Base-by-base conservation (phyloP, 2,797 vertebrate species). In the Cynopterus sphinx region DNA sequence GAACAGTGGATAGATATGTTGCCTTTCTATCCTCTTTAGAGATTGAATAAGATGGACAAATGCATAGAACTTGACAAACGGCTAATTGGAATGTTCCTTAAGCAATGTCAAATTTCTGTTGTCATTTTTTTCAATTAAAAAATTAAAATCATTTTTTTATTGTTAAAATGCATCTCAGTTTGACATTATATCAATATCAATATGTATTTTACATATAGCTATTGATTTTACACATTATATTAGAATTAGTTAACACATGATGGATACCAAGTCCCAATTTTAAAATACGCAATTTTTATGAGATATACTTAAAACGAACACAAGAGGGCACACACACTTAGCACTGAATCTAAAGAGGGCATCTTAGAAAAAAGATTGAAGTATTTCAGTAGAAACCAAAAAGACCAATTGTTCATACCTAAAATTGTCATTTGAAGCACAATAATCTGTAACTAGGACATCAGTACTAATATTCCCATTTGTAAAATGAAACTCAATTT, bases 281-380 rank as follows among this genome's bases (percentile, higher is more conserved):
- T 33, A 71, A 43, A 85, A 79, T 17, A 19, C 11, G 4, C 6
- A n/a, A 16, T 74, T 78, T 82, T 84, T 75, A 43, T 49, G 33
- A 87, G 6, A 74, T 71, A 68, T 93, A 51, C 28, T 82, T 22
- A 91, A 94, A 57, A 61, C 65, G 61, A 93, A 87, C 97, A 97
- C 89, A 67, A 96, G 97, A 97, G 95, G 95, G 96, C 51, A 43
- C 68, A 15, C 59, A 71, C 59, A 94, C 31, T 92, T 88, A 95
- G 67, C 95, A 55, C 17, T 79, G 53, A 92, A 68, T 78, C 24
- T 63, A 85, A 31, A 28, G 17, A 82, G n/a, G 41, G 15, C 59
- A 31, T 22, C 7, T 33, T 33, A 49, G 8, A 9, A 61, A 87
- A 78, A 79, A 71, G 13, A 75, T 12, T 90, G 31, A 61, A 43